Base-by-base conservation (phyloP, 2,113 vertebrate genomes). In the Syrmaticus mikado region DNA sequence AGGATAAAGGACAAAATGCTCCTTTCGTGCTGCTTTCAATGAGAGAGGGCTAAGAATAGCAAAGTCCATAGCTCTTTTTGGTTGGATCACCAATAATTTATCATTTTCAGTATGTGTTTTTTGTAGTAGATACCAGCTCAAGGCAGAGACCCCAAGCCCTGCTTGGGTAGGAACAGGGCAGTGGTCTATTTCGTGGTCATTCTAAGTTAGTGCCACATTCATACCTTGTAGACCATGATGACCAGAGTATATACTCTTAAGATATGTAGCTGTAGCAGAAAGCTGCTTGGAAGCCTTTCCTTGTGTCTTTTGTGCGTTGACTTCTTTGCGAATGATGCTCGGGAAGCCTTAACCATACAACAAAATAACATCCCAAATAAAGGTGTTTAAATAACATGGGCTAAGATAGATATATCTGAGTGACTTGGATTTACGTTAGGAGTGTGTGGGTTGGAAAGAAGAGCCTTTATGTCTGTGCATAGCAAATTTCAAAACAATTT, bases 401-500 rank as follows among this genome's bases (percentile, higher is more conserved):
- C 46, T 19, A 25, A 71, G 40, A 40, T 2, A 38, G 30, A 45
- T 62, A 48, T 87, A 62, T 66, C 45, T 2, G 3, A 32, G 40
- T 45, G 67, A 40, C 50, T 24, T 66, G 11, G 38, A 24, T 93
- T 93, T 83, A n/a, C 66, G 61, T 61, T 36, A 79, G n/a, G 8
- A 81, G 22, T 8, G 3, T 28, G 38, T 61, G 66, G n/a, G 8
- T 57, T 84, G 65, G 87, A 80, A 87, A 72, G 38, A 82, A 62
- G 32, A 85, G 25, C 40, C 61, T 68, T 72, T 52, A 81, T 78
- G 93, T 76, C 77, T 82, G 30, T 70, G 45, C 71, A 14, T 13
- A 82, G 36, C 20, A 65, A 48, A 84, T 92, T 83, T 90, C 13
- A 38, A 84, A 92, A 65, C 38, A 82, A 79, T 75, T 78, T 84